Percentiles rank a stretch among this genome's conserved stretches.
Conservation (phyloP, 1,140 invertebrate species). For the Harlomillsia oculata region DNA sequence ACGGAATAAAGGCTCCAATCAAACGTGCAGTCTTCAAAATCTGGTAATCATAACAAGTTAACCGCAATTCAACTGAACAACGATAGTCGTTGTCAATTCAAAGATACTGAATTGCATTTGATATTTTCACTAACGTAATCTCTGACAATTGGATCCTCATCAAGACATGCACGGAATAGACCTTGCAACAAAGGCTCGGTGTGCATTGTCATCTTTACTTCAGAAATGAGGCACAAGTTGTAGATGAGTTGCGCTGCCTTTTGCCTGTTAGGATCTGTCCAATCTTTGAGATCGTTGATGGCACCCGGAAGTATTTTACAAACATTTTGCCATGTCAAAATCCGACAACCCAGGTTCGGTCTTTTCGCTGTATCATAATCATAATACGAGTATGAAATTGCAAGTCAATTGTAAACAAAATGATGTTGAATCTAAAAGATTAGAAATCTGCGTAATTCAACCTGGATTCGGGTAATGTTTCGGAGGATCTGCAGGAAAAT, state of each 20-base stretch:
- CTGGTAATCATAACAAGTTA: slow-evolving; percentile 36
- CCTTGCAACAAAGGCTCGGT: slow-evolving; percentile 49
- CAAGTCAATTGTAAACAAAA: not conserved
- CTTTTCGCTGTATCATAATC: slow-evolving; percentile 50
- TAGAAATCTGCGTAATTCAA: slow-evolving; percentile 5
- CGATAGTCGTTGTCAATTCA: no score
- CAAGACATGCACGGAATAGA: slow-evolving; percentile 45
- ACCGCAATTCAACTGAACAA: slow-evolving; percentile 4
- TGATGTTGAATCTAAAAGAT: not conserved
- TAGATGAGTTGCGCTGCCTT: slow-evolving; percentile 63
- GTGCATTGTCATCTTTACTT: slow-evolving; percentile 59
- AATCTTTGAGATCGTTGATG: slow-evolving; percentile 57
- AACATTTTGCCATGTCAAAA: slow-evolving; percentile 56
- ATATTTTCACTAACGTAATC: slow-evolving; percentile 46
- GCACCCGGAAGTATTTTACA: slow-evolving; percentile 57
- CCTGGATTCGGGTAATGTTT: slow-evolving; percentile 53
- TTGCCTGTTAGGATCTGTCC: slow-evolving; percentile 52
- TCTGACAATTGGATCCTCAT: slow-evolving; percentile 53
- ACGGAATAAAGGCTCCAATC: slow-evolving; percentile 61
- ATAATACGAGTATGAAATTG: slow-evolving; percentile 14
- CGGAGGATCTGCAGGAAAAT: slow-evolving; percentile 50
- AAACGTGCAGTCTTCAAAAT: slow-evolving; percentile 51
- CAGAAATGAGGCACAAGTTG: slow-evolving; percentile 56
- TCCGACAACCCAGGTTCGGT: slow-evolving; percentile 64
- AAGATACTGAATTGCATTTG: no score